Evolutionary conservation across 1,140 invertebrate species (phyloP), one percentile per base, ranked within the genome.

Genomic region (Eurosta solidaginis): DNA sequence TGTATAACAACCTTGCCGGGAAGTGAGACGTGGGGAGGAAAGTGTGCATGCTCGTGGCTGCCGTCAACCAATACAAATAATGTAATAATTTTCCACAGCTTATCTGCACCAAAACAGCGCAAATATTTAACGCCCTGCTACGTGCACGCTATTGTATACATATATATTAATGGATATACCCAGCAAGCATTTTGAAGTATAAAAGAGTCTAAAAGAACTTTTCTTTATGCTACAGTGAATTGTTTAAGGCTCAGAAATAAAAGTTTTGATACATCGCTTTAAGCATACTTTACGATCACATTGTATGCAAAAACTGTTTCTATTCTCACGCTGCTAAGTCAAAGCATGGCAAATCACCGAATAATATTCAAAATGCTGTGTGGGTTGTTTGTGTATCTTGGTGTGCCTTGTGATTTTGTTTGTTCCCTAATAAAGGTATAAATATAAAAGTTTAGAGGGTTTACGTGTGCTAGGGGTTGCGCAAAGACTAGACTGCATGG

Each of bases 51-150:
- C 22, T 45, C 22, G 12, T 40, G 10, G 40, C 17, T 22, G 20
- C 73, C 6, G 42, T 12, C 84, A 79, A 83, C 84, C 84, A 85
- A 85, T 85, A 85, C 84, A 85, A 85, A 85, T 82, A 84, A 84
- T 81, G 84, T 86, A 86, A 86, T 86, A 82, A 86, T 86, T 86
- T 86, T 83, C 83, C 81, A 81, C 82, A 84, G 85, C 85, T 86
- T 86, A 86, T 86, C 85, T 86, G 83, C 83, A 86, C 82, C 85
- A 86, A 82, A 85, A 85, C 85, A 86, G 84, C 83, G 80, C 84
- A 86, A 86, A 86, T 84, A 86, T 86, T 86, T 84, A n/a, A 86
- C 85, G 85, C 85, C 84, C 85, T 86, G 83, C 83, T 20, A 17
- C 22, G 27, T 4, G 50, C 20, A 12, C 3, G 59, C 33, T n/a